Evolutionary conservation across 2,113 vertebrate species (phyloP), one percentile per base, ranked within the genome.

Genomic region (Haplotaxodon microlepis): DNA sequence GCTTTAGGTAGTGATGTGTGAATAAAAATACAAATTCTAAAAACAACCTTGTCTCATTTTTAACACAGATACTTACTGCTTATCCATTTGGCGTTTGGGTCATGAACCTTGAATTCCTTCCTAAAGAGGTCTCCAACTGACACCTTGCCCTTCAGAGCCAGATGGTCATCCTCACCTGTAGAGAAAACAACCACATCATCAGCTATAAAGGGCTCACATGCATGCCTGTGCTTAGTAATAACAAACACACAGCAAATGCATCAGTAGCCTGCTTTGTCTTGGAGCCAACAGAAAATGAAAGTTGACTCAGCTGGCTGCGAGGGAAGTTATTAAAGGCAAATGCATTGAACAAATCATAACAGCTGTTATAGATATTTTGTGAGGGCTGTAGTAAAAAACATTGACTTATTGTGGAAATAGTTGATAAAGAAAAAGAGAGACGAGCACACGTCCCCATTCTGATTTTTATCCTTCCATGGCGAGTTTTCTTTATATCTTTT

Each of bases 81-180:
- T 90, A 99, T 98, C 98, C 98, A 99, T 93, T 98, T 98, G 34
- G 97, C 98, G 19, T 98, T 96, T 0, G 98, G 98, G 93, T 99
- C 97, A 2, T 98, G 98, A 86, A 98, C 96, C 94, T 96, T 97
- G 94, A 99, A 98, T 80, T 98, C 97, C 87, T 96, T 97, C n/a
- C 97, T 97, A 90, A 98, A 98, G 84, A 99, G 96, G 93, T 99
- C 97, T 87, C 97, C 97, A 51, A 98, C 96, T 0, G 97, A 97
- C 95, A 99, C 97, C 90, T 98, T 99, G 83, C 96, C 97, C 95
- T 98, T 99, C 36, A 98, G 96, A 90, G 98, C 98, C 93, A 98
- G 95, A 84, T 96, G 98, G 92, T 98, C 97, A 78, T 98, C 98
- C 94, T 99, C 98, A 14, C 96, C 98, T 99, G 93, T 51, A 84